Percentiles rank a stretch among this genome's conserved stretches.
These are phyloP conservation scores for Bradypodion ventrale DNA, from an alignment of 2,797 vertebrate species.

Conservation along the genomic window DNA sequence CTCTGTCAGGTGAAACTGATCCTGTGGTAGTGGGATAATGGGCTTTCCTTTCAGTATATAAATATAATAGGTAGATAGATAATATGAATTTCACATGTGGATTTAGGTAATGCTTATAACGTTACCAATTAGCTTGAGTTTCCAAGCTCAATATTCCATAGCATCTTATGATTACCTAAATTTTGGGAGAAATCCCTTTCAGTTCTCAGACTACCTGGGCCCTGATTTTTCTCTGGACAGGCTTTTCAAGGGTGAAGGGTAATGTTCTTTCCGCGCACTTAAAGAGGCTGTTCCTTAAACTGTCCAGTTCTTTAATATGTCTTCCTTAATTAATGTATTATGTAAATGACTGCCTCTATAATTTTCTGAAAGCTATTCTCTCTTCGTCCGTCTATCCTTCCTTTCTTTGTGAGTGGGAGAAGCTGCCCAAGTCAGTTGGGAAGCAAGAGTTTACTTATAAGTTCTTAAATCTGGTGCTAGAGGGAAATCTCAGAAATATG, in stretches of 20 bases:
- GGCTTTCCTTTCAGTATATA: no score
- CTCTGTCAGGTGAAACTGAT: no score
- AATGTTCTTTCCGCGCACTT: not conserved
- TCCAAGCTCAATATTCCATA: not conserved
- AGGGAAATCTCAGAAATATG: conserved; percentile 52
- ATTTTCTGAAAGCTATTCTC: conserved; percentile 39
- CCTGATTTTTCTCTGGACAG: not conserved
- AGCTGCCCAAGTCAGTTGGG: conserved; percentile 38
- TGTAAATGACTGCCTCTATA: not conserved
- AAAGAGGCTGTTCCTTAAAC: not conserved
- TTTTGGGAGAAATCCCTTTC: not conserved
- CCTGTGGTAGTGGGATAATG: no score
- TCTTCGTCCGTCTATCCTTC: not conserved
- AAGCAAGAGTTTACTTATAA: conserved; percentile 15
- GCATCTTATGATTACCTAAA: not conserved
- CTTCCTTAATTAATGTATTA: conserved; percentile 11
- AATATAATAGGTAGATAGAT: no score
- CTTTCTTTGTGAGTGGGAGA: no score
- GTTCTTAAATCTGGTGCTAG: not conserved
- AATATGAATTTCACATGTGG: conserved; percentile 4
- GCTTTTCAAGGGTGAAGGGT: not conserved
- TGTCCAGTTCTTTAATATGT: conserved; percentile 1
- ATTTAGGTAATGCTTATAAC: conserved; percentile 1
- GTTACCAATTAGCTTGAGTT: not conserved
- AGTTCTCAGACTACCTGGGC: no score